Evolutionary conservation across 2,888 invertebrate genomes (phyloP).

Genomic region (Ophonus ardosiacus): DNA sequence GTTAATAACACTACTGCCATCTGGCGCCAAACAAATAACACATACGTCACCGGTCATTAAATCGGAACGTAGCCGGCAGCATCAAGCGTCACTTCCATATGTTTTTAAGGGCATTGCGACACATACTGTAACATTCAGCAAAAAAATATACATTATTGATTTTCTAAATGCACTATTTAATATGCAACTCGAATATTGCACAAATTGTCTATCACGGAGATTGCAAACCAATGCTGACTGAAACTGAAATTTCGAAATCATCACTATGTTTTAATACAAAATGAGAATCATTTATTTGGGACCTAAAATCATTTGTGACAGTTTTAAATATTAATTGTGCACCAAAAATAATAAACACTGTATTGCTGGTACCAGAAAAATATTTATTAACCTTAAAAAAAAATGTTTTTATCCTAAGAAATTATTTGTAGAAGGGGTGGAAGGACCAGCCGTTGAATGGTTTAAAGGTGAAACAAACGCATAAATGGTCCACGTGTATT

Average conservation of each 20-base stretch:
- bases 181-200: slow-evolving; percentile 49
- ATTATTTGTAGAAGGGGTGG: too few species aligned
- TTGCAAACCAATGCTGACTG: background rate
- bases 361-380: too few species aligned
- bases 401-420: too few species aligned
- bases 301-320: too few species aligned
- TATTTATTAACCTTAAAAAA: too few species aligned
- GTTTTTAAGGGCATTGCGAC: slow-evolving; percentile 43
- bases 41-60: slow-evolving; percentile 76
- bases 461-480: too few species aligned
- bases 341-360: too few species aligned
- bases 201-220: slow-evolving; percentile 21
- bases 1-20: slow-evolving; percentile 77
- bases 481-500: too few species aligned
- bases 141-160: slow-evolving; percentile 52
- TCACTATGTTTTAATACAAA: background rate
- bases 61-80: slow-evolving; percentile 29
- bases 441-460: too few species aligned
- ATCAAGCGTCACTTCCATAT: slow-evolving; percentile 54
- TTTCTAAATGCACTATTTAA: slow-evolving; percentile 46
- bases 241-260: background rate
- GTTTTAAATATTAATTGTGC: too few species aligned
- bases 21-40: slow-evolving; percentile 77
- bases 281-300: too few species aligned
- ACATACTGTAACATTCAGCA: slow-evolving; percentile 16